phyloP scores from a whole-genome alignment of 2,797 vertebrate species.

The Otolemur crassicaudatus region DNA sequence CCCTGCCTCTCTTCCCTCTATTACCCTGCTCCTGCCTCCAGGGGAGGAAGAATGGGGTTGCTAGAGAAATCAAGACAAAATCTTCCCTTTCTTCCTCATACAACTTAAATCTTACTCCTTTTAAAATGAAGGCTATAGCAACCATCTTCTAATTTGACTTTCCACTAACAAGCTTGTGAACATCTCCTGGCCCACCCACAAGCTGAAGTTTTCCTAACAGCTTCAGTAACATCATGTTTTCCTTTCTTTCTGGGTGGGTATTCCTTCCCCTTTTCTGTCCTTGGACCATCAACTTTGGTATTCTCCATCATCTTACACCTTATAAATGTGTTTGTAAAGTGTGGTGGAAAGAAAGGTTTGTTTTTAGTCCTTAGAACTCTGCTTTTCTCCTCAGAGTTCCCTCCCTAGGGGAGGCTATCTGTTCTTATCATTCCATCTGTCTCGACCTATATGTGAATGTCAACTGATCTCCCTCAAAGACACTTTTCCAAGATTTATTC shows the following conservation, averaged over 20 bases:
- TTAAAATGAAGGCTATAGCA: neutral
- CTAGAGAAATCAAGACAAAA: slow-evolving; percentile 10
- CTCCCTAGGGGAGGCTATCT: neutral
- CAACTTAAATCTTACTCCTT: neutral
- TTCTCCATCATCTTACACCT: neutral
- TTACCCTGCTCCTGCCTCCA: neutral
- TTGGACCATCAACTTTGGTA: neutral
- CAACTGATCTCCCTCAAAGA: neutral
- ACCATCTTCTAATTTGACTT: neutral
- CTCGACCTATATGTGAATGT: neutral
- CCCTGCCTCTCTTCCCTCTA: slow-evolving; percentile 18
- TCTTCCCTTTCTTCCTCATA: neutral
- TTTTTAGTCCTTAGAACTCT: slow-evolving; percentile 15
- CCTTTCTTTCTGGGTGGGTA: neutral
- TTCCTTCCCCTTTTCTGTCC: neutral
- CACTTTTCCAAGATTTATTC: neutral
- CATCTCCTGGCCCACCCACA: neutral
- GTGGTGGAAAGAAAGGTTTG: neutral
- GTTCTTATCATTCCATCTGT: neutral
- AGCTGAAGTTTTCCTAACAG: neutral
- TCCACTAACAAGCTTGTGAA: neutral
- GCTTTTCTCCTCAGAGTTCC: slow-evolving; percentile 6
- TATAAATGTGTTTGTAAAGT: slow-evolving; percentile 19
- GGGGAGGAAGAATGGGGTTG: neutral
- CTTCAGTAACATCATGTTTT: neutral